Evolutionary conservation across 1,140 invertebrate species (phyloP), one percentile per base, ranked within the genome.

Genomic region (Heterodera carotae): DNA sequence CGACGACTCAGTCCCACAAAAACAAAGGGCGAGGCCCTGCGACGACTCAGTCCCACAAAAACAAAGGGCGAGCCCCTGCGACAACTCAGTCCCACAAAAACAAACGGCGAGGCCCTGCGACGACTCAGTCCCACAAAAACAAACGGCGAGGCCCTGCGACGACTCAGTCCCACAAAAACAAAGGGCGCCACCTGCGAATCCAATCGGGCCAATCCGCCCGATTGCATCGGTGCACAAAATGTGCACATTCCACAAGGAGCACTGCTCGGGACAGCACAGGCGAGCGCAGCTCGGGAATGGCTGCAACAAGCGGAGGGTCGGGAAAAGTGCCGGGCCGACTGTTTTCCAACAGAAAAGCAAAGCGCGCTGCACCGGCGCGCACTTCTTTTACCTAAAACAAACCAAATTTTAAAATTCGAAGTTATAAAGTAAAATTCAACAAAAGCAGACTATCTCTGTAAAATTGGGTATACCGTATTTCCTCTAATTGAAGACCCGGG

Each of bases 161-260:
- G n/a, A n/a, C n/a, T n/a, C n/a, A n/a, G n/a, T n/a, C n/a, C n/a
- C n/a, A n/a, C n/a, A n/a, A n/a, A n/a, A n/a, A n/a, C n/a, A n/a
- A n/a, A n/a, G n/a, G n/a, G n/a, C 31, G 29, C 85, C 93, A 93
- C 59, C 93, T 90, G 88, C 94, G 94, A 92, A 97, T 95, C 94
- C 95, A 97, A 3, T 91, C 90, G 18, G 97, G 96, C 96, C 97
- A 99, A 80, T 96, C 94, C 1, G 96, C 95, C 89, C 94, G 94
- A 87, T 98, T 99, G 88, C 97, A 99, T 75, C 93, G 92, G 87
- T 98, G 95, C 0, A 99, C 95, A 85, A 98, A 93, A 88, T 97
- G 92, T 5, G 94, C 93, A 88, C 96, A 98, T 89, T 99, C 97
- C 48, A 99, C 89, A 36, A 98, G 88, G 48, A 98, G 91, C 1